phyloP scores from a whole-genome alignment of 2,888 invertebrate genomes.

The Sericinus montela region DNA sequence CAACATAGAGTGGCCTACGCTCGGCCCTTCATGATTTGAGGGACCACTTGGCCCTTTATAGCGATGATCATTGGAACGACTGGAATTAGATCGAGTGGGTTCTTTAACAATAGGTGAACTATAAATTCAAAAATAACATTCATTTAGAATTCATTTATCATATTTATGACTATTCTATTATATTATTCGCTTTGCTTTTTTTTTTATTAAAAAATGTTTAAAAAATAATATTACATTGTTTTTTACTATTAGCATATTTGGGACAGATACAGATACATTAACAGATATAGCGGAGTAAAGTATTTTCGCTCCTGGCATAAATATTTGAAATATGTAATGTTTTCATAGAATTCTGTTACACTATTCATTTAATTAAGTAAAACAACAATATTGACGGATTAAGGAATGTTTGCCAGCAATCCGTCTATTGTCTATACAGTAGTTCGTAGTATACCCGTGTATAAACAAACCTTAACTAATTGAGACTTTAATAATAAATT shows the following conservation, averaged over 20 bases:
- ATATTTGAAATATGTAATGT: not conserved
- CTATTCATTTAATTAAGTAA: not conserved
- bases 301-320: no score
- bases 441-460: no score
- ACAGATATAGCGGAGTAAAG: no score
- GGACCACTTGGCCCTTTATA: not conserved
- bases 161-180: no score
- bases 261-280: no score
- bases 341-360: not conserved
- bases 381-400: not conserved
- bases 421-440: not conserved
- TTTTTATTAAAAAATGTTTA: no score
- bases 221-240: no score
- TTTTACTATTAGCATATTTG: no score
- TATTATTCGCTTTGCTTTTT: no score
- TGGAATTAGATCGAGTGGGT: conserved; percentile 1
- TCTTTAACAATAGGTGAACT: not conserved
- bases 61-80: not conserved
- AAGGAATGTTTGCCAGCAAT: not conserved
- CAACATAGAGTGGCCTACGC: conserved; percentile 5
- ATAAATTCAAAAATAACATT: not conserved
- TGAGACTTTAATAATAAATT: no score
- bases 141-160: no score
- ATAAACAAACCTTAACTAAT: no score
- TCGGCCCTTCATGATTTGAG: not conserved